Conservation (phyloP, 2,113 vertebrate genomes). For the Microcebus murinus region DNA sequence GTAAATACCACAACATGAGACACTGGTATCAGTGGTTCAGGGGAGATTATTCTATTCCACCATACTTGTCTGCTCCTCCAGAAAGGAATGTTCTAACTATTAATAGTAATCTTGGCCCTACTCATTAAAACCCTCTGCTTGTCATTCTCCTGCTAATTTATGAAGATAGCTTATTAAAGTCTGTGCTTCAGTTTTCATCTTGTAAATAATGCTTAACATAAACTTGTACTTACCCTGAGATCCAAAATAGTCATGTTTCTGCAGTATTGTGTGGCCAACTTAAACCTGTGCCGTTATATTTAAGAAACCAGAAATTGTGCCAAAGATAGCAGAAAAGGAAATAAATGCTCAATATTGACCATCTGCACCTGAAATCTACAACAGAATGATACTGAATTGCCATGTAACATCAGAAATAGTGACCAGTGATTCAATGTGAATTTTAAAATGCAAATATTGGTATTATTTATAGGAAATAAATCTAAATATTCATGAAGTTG, state of each 20-base stretch:
- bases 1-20: slow-evolving; percentile 61
- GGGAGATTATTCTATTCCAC: slow-evolving; percentile 51
- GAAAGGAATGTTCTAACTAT: slow-evolving; percentile 46
- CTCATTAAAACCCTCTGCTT: slow-evolving; percentile 31
- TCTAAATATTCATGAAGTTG: slow-evolving; percentile 60
- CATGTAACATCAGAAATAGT: slow-evolving; percentile 47
- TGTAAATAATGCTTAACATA: slow-evolving; percentile 81
- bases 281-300: slow-evolving; percentile 74
- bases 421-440: slow-evolving; percentile 47
- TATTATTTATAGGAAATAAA: slow-evolving; percentile 77
- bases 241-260: slow-evolving; percentile 63
- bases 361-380: slow-evolving; percentile 77
- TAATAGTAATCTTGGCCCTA: neutral
- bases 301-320: slow-evolving; percentile 79
- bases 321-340: slow-evolving; percentile 82
- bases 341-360: slow-evolving; percentile 70
- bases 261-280: slow-evolving; percentile 48
- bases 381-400: slow-evolving; percentile 72
- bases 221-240: slow-evolving; percentile 57
- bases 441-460: slow-evolving; percentile 64
- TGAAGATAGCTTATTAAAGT: slow-evolving; percentile 70
- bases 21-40: slow-evolving; percentile 61
- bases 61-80: slow-evolving; percentile 57
- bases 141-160: slow-evolving; percentile 72
- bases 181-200: slow-evolving; percentile 58